Evolutionary conservation across 2,888 invertebrate species (phyloP).

Genomic region (Sesia apiformis): DNA sequence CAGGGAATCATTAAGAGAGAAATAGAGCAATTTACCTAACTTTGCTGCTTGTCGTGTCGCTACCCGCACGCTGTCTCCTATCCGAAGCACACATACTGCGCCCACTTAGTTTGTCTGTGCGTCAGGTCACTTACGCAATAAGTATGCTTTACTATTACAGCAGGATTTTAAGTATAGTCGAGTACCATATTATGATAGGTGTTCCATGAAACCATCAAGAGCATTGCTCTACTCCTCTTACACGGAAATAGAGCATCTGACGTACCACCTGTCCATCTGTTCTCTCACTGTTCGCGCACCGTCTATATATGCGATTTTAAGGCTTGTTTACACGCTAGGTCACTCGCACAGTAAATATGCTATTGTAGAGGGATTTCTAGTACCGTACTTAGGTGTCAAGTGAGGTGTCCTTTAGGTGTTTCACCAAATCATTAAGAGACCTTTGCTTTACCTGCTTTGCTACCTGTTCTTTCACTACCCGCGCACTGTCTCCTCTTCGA

Average conservation of each 20-base stretch:
- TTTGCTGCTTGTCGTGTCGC: constrained; percentile 90
- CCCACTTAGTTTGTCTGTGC: constrained; percentile 88
- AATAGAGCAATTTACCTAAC: constrained; percentile 83
- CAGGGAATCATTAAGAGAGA: no score
- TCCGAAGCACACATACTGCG: constrained; percentile 91
- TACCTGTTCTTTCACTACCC: no score
- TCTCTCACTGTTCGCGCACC: not conserved
- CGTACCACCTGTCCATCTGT: not conserved
- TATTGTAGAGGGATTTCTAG: not conserved
- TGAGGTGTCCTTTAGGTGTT: no score
- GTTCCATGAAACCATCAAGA: no score
- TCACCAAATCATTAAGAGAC: no score
- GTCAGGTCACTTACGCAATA: constrained; percentile 66
- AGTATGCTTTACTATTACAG: constrained; percentile 7
- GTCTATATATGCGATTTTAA: constrained; percentile 85
- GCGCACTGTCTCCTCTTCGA: no score
- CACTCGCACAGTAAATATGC: constrained; percentile 59
- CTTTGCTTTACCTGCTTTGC: no score
- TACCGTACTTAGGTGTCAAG: no score
- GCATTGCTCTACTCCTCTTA: not conserved
- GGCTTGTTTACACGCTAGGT: constrained; percentile 82
- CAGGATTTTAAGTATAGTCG: no score
- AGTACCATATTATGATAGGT: no score
- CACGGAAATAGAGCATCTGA: not conserved
- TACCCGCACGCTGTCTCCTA: constrained; percentile 90